phyloP scores from a whole-genome alignment of 2,113 vertebrate species.

The Eubucco bourcierii region DNA sequence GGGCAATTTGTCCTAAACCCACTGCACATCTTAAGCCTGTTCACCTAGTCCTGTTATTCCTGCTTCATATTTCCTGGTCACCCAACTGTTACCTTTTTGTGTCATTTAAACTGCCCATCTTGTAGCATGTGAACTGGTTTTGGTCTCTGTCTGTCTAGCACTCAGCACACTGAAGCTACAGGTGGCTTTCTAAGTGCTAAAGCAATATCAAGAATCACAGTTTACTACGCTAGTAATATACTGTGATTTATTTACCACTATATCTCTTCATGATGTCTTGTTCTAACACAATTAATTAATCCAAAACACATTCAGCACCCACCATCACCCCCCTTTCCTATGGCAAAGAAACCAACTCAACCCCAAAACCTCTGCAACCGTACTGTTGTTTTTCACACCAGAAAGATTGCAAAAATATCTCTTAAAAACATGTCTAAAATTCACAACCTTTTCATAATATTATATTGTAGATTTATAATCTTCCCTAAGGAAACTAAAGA shows the following conservation, averaged over 20 bases:
- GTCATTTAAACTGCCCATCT: neutral
- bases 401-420: constrained; percentile 21
- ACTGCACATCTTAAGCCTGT: neutral
- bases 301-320: neutral
- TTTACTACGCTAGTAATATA: neutral
- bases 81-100: neutral
- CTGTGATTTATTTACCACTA: neutral
- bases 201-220: neutral
- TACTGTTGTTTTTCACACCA: neutral
- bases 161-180: neutral
- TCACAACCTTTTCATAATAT: constrained; percentile 17
- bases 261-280: neutral
- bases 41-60: neutral
- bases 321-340: neutral
- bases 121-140: neutral
- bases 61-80: neutral
- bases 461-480: constrained; percentile 36
- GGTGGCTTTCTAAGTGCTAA: neutral
- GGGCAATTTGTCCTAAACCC: too few relatives aligned
- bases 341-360: neutral
- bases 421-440: constrained; percentile 22
- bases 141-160: neutral
- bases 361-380: neutral
- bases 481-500: constrained; percentile 54
- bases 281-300: neutral